A percentile compares a stretch with the other conserved stretches of the same genome.
phyloP scores from a whole-genome alignment of 2,888 invertebrate species.

The Ptilodon capucinus region DNA sequence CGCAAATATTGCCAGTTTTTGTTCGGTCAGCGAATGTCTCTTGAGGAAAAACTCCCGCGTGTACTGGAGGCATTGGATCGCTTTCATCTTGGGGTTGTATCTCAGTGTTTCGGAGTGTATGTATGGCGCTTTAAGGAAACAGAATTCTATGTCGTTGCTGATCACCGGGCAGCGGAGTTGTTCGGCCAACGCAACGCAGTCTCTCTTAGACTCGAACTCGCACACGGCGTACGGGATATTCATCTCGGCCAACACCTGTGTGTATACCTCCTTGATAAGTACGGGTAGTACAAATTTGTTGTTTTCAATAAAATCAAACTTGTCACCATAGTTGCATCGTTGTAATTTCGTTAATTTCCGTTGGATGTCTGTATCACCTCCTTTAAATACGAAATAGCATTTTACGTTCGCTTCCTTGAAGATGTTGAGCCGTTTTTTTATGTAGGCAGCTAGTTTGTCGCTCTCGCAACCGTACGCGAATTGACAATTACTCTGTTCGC shows the following conservation, averaged over 20 bases:
- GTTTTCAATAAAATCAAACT: conserved; percentile 1
- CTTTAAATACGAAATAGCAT: too few species aligned
- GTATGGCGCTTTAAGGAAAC: conserved; percentile 40
- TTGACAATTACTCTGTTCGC: too few species aligned
- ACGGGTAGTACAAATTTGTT: conserved; percentile 20
- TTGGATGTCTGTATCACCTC: too few species aligned
- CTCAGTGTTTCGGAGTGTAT: conserved; percentile 25
- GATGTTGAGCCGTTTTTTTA: too few species aligned
- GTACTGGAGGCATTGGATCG: conserved; percentile 30
- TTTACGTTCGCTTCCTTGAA: too few species aligned
- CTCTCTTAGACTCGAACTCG: conserved; percentile 35
- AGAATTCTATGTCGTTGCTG: conserved; percentile 41
- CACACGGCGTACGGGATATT: conserved; percentile 36
- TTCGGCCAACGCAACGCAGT: conserved; percentile 45
- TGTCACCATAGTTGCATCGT: too few species aligned
- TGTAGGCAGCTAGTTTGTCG: too few species aligned
- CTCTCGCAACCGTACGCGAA: too few species aligned
- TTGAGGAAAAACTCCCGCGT: conserved; percentile 27
- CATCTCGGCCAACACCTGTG: conserved; percentile 44
- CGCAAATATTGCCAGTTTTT: conserved; percentile 38
- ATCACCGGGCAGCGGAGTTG: conserved; percentile 44
- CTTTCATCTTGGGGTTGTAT: conserved; percentile 6
- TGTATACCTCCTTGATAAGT: conserved; percentile 33
- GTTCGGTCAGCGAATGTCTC: conserved; percentile 26
- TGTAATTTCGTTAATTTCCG: too few species aligned